Conservation (phyloP, 2,113 vertebrate genomes). For the Stercorarius parasiticus region DNA sequence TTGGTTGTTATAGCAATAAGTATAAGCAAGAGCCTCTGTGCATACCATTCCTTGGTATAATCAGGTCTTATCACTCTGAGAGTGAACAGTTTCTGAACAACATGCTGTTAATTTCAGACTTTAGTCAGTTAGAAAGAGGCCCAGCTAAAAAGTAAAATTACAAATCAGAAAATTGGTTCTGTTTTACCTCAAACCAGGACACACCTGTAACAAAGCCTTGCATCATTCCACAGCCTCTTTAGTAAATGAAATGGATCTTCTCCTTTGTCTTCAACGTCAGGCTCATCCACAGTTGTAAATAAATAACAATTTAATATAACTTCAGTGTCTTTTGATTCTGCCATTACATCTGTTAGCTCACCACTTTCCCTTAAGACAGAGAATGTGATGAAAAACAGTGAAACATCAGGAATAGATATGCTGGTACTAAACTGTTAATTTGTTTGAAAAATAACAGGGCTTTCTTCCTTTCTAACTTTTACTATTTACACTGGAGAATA, state of each 20-base stretch:
- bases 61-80: too few species aligned
- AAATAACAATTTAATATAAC: neutral
- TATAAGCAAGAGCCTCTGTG: too few species aligned
- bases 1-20: too few species aligned
- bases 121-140: too few species aligned
- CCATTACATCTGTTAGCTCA: neutral
- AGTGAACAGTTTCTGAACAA: too few species aligned
- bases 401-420: neutral
- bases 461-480: neutral
- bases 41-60: too few species aligned
- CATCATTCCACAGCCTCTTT: neutral
- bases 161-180: too few species aligned
- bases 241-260: neutral
- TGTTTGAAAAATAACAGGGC: neutral
- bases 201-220: neutral
- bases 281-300: neutral
- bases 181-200: too few species aligned
- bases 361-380: neutral
- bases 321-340: neutral
- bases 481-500: neutral
- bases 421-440: neutral
- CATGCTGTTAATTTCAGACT: too few species aligned
- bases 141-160: too few species aligned
- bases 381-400: neutral
- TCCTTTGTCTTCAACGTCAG: neutral